Base-by-base conservation (phyloP, 2,888 invertebrate species). In the Cabera pusaria region DNA sequence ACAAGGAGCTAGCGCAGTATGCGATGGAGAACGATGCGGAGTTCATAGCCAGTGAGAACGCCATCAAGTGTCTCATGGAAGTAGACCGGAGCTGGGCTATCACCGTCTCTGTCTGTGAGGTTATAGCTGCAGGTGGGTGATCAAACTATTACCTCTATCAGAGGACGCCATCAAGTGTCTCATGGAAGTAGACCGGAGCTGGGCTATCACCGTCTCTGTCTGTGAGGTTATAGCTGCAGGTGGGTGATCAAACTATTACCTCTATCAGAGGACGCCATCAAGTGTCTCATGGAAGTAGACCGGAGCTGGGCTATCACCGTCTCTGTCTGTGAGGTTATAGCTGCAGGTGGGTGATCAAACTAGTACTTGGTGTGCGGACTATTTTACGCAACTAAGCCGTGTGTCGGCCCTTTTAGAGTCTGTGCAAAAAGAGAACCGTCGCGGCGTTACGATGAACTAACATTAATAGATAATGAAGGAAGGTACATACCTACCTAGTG, bases 231-330 rank as follows among this genome's bases (percentile, higher is more conserved):
- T 65, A 1, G 41, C 47, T 0, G 23, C 60, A 1, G 73, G 81
- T 79, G 12, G n/a, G n/a, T n/a, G n/a, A n/a, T n/a, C n/a, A n/a
- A n/a, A n/a, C n/a, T n/a, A n/a, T n/a, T n/a, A n/a, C n/a, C n/a
- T n/a, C n/a, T n/a, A n/a, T n/a, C n/a, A n/a, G 87, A 84, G 51
- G 59, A 48, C 1, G 78, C 83, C 0, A 56, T 85, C 19, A 52
- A 49, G 1, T 78, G 80, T 18, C 46, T 88, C 0, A 18, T 76
- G n/a, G 63, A 75, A 6, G 27, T 44, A 0, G 68, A 72, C 14
- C 49, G 64, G 0, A 16, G 41, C 3, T 85, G 85, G 85, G 48
- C 57, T 6, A 6, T 85, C 7, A 69, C 79, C 0, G 12, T 84
- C 0, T 55, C 76, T 0, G 79, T 85, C 0, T 67, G 68, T 6